Evolutionary conservation across 2,113 vertebrate species (phyloP).

Genomic region (Glaucomys volans): DNA sequence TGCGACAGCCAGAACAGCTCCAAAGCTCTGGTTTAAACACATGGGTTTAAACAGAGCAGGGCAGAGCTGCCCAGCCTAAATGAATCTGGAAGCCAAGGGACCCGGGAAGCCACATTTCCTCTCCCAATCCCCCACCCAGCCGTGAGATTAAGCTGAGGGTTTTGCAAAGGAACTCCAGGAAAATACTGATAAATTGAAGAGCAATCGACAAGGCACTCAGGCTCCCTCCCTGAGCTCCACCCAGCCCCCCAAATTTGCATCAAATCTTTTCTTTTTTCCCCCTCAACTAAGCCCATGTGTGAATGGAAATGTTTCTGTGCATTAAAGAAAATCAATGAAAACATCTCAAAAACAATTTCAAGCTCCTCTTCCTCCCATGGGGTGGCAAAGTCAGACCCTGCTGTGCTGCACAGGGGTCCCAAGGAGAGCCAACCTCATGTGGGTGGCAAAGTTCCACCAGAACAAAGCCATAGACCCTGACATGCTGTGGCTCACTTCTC

Average conservation of each 20-base stretch:
- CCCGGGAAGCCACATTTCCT: neutral
- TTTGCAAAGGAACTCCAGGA: constrained; percentile 80
- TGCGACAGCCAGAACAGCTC: neutral
- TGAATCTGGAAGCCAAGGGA: constrained; percentile 42
- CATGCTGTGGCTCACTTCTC: neutral
- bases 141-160: constrained; percentile 66
- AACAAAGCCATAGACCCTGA: constrained; percentile 20
- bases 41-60: neutral
- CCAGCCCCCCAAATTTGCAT: constrained; percentile 71
- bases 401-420: constrained; percentile 26
- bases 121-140: neutral
- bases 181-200: constrained; percentile 81
- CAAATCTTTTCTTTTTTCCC: constrained; percentile 66
- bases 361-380: constrained; percentile 69
- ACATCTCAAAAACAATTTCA: constrained; percentile 79
- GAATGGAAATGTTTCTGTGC: constrained; percentile 71
- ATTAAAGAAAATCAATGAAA: constrained; percentile 84
- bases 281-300: constrained; percentile 51
- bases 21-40: neutral
- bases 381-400: constrained; percentile 66
- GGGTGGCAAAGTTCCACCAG: constrained; percentile 47
- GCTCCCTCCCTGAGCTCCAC: constrained; percentile 71
- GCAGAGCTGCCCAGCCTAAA: neutral
- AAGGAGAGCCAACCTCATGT: constrained; percentile 44
- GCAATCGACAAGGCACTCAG: constrained; percentile 64